Conservation (phyloP, 2,113 vertebrate species). For the Dromaius novaehollandiae region DNA sequence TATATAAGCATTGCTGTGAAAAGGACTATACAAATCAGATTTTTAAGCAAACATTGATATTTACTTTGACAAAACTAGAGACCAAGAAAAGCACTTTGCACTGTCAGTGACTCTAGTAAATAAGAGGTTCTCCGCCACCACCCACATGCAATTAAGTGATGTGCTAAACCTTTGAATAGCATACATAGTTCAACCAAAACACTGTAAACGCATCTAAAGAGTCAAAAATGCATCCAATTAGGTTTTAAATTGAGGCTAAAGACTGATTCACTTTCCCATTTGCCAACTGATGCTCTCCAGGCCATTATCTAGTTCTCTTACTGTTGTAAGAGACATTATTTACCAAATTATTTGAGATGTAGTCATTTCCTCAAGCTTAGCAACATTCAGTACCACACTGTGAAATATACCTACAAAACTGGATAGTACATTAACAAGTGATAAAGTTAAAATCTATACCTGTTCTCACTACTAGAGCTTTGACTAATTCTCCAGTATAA, state of each 20-base stretch:
- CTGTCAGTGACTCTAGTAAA: background rate
- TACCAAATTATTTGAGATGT: background rate
- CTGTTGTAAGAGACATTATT: background rate
- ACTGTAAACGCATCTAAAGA: background rate
- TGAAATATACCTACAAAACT: background rate
- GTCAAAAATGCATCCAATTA: background rate
- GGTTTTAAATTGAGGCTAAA: background rate
- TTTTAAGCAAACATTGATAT: background rate
- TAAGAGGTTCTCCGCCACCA: background rate
- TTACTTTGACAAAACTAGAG: background rate
- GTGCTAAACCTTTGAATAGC: background rate
- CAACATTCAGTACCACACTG: background rate
- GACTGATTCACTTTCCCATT: background rate
- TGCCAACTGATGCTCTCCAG: background rate
- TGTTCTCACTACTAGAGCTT: conserved; percentile 93
- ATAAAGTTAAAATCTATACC: conserved; percentile 70
- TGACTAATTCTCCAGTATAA: conserved; percentile 94
- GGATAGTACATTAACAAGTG: background rate
- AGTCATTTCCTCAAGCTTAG: background rate
- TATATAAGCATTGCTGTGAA: background rate
- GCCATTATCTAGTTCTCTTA: background rate
- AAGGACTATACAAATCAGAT: background rate
- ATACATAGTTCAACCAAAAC: background rate
- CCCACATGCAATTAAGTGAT: rapidly evolving
- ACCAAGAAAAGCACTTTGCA: background rate